A percentile compares a stretch with the other conserved stretches of the same genome.
Conservation (phyloP, 2,888 invertebrate genomes). For the Xestoiulus laeticollis region DNA sequence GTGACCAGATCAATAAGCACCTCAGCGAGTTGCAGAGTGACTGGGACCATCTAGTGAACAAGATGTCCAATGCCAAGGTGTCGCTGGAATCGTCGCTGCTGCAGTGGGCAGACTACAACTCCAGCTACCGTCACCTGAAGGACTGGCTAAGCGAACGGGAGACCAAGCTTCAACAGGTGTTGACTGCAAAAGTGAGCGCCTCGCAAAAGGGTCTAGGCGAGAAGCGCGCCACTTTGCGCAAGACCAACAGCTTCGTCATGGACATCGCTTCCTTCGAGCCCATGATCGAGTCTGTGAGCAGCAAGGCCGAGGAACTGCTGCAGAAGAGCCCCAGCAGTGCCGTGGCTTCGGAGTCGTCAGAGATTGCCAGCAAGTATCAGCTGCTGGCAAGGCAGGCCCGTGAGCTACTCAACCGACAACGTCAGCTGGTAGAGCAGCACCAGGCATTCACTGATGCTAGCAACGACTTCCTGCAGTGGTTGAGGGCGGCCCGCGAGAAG, state of each 20-base stretch:
- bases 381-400: conserved; percentile 88
- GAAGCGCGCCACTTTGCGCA: conserved; percentile 85
- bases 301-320: conserved; percentile 90
- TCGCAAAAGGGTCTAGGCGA: conserved; percentile 72
- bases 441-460: conserved; percentile 92
- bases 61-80: conserved; percentile 90
- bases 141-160: conserved; percentile 95
- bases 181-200: conserved; percentile 77
- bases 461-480: conserved; percentile 91
- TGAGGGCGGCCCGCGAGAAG: conserved; percentile 87
- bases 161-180: conserved; percentile 88
- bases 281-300: conserved; percentile 94
- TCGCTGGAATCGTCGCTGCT: conserved; percentile 87
- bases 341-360: conserved; percentile 72
- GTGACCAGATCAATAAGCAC: conserved; percentile 85
- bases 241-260: conserved; percentile 93
- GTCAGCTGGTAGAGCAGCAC: conserved; percentile 88
- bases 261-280: conserved; percentile 97
- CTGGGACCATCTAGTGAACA: conserved; percentile 90
- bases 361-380: conserved; percentile 91
- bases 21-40: conserved; percentile 89
- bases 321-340: conserved; percentile 77
- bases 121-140: conserved; percentile 88
- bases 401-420: conserved; percentile 84
- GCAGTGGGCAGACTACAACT: conserved; percentile 97